Evolutionary conservation across 2,113 vertebrate species (phyloP).

Genomic region (Pipra filicauda): DNA sequence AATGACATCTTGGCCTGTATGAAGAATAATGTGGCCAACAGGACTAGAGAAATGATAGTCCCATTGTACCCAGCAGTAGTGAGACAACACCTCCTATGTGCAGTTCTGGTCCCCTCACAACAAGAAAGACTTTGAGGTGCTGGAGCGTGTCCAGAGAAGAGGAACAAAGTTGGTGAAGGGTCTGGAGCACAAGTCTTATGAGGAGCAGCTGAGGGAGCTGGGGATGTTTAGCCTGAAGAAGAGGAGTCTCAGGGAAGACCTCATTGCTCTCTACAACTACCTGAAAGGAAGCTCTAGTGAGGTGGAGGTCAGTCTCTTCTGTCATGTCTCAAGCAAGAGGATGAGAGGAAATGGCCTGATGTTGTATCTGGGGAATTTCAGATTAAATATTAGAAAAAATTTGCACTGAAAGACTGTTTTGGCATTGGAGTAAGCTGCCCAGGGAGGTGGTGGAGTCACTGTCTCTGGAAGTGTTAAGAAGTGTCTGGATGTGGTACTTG

Average conservation of each 20-base stretch:
- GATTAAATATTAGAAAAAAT: background rate
- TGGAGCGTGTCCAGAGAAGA: too few relatives aligned
- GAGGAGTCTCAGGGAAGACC: too few relatives aligned
- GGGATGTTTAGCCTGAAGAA: too few relatives aligned
- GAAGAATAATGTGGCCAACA: background rate
- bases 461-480: background rate
- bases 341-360: background rate
- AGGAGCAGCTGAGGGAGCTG: too few relatives aligned
- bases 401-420: rapidly evolving
- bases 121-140: background rate
- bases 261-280: background rate
- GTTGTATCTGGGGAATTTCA: background rate
- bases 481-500: background rate
- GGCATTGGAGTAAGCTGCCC: background rate
- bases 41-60: background rate
- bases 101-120: background rate
- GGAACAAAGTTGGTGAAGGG: too few relatives aligned
- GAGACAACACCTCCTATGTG: background rate
- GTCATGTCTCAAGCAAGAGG: background rate
- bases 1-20: background rate
- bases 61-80: background rate
- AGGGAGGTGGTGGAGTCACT: background rate
- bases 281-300: background rate
- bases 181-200: too few relatives aligned
- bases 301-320: background rate